These are phyloP conservation scores for Amphilophus citrinellus DNA, from an alignment of 2,113 vertebrate species.

Conservation along the genomic window DNA sequence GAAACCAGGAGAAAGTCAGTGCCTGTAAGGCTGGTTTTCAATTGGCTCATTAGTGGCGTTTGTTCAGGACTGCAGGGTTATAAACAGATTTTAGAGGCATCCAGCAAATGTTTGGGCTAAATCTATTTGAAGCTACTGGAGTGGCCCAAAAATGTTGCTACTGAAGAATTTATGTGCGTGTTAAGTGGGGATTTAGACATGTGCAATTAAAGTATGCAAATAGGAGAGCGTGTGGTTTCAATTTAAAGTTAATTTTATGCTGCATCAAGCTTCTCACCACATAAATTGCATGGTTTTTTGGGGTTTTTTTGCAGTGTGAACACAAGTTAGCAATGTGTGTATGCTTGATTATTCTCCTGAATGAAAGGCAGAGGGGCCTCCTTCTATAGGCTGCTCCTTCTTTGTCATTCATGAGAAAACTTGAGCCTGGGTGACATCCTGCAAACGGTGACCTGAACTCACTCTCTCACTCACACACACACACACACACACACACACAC, in stretches of 20 bases:
- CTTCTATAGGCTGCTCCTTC: slow-evolving; percentile 54
- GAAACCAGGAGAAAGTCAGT: background rate
- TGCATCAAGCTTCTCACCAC: background rate
- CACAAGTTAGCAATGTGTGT: slow-evolving; percentile 18
- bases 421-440: slow-evolving; percentile 3
- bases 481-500: too few relatives aligned
- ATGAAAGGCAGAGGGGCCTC: slow-evolving; percentile 65
- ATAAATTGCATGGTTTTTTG: background rate
- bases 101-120: background rate
- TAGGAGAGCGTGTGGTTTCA: background rate
- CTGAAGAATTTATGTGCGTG: background rate
- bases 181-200: background rate
- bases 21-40: background rate
- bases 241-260: background rate
- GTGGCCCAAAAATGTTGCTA: background rate
- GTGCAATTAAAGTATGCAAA: background rate
- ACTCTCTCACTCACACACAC: too few relatives aligned
- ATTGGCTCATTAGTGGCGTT: background rate
- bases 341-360: slow-evolving; percentile 35
- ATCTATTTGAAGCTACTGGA: slow-evolving; percentile 8
- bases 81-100: background rate
- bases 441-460: slow-evolving; percentile 24
- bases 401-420: slow-evolving; percentile 61
- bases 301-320: background rate
- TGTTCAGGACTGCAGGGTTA: slow-evolving; percentile 6